Percentiles rank a stretch among this genome's conserved stretches.
These are phyloP conservation scores for Sphenodon punctatus DNA, from an alignment of 2,797 vertebrate genomes.

Conservation along the genomic window DNA sequence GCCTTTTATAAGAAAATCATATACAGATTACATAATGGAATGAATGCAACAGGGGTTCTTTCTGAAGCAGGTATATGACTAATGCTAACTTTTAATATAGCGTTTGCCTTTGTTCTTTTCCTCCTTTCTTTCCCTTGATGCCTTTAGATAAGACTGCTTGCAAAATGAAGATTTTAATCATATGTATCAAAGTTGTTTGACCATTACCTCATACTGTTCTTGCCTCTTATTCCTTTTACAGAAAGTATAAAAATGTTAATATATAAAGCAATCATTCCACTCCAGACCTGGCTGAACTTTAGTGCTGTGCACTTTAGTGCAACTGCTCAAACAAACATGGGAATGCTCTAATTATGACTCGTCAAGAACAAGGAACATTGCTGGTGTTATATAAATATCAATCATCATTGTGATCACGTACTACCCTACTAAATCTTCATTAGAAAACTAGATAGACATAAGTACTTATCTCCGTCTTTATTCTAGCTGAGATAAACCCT, in stretches of 20 bases:
- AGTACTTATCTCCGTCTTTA: too few species aligned
- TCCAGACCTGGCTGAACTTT: background rate
- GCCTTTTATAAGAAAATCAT: background rate
- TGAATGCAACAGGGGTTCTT: slow-evolving; percentile 1
- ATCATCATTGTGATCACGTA: too few species aligned
- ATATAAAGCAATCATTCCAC: slow-evolving; percentile 14
- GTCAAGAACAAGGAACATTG: too few species aligned
- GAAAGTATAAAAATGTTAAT: slow-evolving; percentile 53
- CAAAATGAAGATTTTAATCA: slow-evolving; percentile 19
- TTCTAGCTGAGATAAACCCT: too few species aligned
- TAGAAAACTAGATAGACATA: too few species aligned
- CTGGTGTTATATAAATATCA: too few species aligned
- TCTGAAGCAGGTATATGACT: slow-evolving; percentile 19
- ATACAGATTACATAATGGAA: background rate
- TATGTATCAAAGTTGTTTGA: slow-evolving; percentile 23
- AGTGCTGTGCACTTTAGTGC: background rate
- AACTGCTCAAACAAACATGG: background rate
- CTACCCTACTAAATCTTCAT: too few species aligned
- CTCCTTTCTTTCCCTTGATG: slow-evolving; percentile 11
- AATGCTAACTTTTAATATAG: background rate
- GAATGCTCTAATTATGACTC: too few species aligned
- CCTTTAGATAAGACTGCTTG: slow-evolving; percentile 29
- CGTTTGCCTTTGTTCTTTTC: background rate
- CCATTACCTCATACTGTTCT: slow-evolving; percentile 33
- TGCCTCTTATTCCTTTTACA: slow-evolving; percentile 61